phyloP scores from a whole-genome alignment of 2,797 vertebrate genomes.

The Takifugu rubripes region DNA sequence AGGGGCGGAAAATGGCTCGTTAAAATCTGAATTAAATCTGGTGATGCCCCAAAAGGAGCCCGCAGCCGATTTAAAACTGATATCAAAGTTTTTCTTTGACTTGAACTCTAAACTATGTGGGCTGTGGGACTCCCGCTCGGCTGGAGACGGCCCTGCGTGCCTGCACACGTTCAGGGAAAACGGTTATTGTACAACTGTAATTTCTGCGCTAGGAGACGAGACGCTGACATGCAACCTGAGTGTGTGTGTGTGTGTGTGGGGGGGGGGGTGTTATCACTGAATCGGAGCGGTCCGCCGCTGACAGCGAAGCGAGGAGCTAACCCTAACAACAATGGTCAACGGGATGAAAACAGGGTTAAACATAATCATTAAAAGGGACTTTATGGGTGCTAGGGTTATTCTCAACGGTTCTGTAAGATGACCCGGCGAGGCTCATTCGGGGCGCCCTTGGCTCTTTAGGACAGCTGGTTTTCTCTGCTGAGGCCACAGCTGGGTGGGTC shows the following conservation, averaged over 20 bases:
- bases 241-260: too few relatives aligned
- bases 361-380: too few relatives aligned
- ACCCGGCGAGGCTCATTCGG: too few relatives aligned
- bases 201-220: conserved; percentile 40
- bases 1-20: not conserved
- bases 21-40: not conserved
- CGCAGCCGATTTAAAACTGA: not conserved
- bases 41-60: too few relatives aligned
- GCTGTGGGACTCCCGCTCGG: conserved; percentile 27
- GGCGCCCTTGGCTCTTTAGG: too few relatives aligned
- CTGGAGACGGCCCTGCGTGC: conserved; percentile 38
- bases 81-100: conserved; percentile 5
- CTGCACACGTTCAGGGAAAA: conserved; percentile 32
- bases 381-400: too few relatives aligned
- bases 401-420: too few relatives aligned
- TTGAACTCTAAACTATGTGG: conserved; percentile 48
- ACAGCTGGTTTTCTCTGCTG: too few relatives aligned
- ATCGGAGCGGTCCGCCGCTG: conserved; percentile 51
- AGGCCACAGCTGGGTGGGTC: too few relatives aligned
- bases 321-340: conserved; percentile 1
- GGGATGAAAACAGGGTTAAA: not conserved
- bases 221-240: conserved; percentile 52
- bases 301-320: conserved; percentile 49
- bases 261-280: conserved; percentile 43
- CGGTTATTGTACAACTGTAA: conserved; percentile 53